Evolutionary conservation across 1,140 invertebrate species (phyloP).

Genomic region (Mamestra configurata): DNA sequence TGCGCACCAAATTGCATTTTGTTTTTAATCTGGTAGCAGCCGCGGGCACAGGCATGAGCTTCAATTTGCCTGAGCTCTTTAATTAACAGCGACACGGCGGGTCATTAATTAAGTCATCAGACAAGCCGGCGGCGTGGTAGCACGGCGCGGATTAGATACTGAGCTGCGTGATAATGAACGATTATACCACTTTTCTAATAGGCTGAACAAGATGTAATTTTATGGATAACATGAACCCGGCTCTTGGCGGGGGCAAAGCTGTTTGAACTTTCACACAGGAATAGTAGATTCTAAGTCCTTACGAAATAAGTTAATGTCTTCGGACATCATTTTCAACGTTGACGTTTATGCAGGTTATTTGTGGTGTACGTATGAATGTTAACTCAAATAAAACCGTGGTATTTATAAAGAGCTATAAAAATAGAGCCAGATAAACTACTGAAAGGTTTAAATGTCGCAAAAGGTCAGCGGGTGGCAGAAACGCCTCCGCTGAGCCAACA

Average conservation of each 20-base stretch:
- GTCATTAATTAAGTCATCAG: slow-evolving; percentile 87
- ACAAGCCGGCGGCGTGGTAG: slow-evolving; percentile 71
- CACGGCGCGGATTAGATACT: slow-evolving; percentile 74
- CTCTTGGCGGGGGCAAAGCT: background rate
- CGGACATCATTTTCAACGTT: background rate
- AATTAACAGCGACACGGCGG: slow-evolving; percentile 83
- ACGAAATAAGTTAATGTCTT: background rate
- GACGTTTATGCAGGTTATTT: background rate
- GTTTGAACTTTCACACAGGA: background rate
- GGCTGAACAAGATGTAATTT: slow-evolving; percentile 27
- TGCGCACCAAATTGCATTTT: slow-evolving; percentile 75
- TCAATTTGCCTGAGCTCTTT: slow-evolving; percentile 84
- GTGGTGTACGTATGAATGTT: background rate
- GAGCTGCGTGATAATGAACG: slow-evolving; percentile 77
- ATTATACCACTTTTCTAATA: slow-evolving; percentile 66
- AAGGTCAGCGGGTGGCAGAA: slow-evolving; percentile 9
- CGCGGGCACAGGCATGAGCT: slow-evolving; percentile 71
- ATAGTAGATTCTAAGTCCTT: background rate
- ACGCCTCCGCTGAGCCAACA: slow-evolving; percentile 29
- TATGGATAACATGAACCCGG: slow-evolving; percentile 2
- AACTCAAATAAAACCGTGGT: background rate
- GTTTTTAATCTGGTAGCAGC: slow-evolving; percentile 76
- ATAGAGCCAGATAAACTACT: slow-evolving; percentile 13
- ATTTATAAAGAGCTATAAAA: slow-evolving; percentile 10
- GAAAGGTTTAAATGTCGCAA: slow-evolving; percentile 27